A percentile compares a stretch with the other conserved stretches of the same genome.
phyloP scores from a whole-genome alignment of 2,797 vertebrate species.

The Rallus crepitans region DNA sequence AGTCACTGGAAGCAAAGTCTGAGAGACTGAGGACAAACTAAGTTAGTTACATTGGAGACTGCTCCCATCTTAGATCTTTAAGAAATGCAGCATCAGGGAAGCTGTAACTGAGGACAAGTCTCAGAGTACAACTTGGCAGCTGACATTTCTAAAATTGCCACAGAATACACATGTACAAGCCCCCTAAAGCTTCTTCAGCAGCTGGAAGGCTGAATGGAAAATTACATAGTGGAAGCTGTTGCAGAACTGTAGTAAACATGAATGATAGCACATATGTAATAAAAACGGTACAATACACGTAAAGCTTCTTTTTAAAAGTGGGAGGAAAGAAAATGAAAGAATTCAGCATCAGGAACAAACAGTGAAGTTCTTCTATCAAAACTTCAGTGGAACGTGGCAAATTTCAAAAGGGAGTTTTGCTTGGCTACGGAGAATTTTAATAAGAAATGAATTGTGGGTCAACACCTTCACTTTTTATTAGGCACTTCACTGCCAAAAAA shows the following conservation, averaged over 20 bases:
- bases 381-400: background rate
- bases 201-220: background rate
- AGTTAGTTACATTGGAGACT: background rate
- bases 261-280: background rate
- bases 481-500: background rate
- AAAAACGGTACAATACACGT: background rate
- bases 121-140: background rate
- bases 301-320: background rate
- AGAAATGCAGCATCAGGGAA: background rate
- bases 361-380: background rate
- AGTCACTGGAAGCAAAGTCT: background rate
- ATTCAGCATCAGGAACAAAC: background rate
- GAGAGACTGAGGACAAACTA: background rate
- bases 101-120: background rate
- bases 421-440: constrained; percentile 32
- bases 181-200: background rate
- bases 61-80: background rate
- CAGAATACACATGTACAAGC: background rate
- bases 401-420: constrained; percentile 38
- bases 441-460: constrained; percentile 11
- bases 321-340: background rate
- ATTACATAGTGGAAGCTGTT: background rate
- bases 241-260: background rate
- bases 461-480: constrained; percentile 25
- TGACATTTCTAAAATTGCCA: background rate